phyloP scores from a whole-genome alignment of 30 jellyfish, hydroid and myxozoan species.

The Aurelia coerulea region DNA sequence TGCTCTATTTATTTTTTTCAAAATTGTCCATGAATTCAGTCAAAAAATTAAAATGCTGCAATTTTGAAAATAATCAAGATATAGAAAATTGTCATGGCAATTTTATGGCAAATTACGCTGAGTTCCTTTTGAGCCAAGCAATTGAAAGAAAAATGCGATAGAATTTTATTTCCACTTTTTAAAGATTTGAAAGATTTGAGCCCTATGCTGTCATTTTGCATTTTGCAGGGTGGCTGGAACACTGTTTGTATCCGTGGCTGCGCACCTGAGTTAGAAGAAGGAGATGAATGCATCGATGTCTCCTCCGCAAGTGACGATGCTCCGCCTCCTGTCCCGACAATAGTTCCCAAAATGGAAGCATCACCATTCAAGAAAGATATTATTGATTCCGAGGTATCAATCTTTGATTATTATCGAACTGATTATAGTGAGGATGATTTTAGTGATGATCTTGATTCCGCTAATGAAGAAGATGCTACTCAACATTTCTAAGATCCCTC shows the following conservation, averaged over 20 bases:
- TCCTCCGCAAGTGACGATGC: not conserved
- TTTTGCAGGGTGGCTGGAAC: conserved; percentile 77
- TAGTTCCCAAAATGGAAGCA: not conserved
- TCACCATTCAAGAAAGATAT: conserved; percentile 19
- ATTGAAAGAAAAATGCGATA: too few species aligned
- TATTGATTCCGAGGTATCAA: not conserved
- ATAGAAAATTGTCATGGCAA: too few species aligned
- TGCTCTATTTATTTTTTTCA: too few species aligned
- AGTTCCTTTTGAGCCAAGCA: too few species aligned
- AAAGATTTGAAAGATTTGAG: too few species aligned
- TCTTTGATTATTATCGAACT: conserved; percentile 13
- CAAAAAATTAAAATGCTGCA: too few species aligned
- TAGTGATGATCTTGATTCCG: conserved; percentile 6
- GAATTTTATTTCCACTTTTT: too few species aligned
- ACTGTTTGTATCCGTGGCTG: conserved; percentile 78
- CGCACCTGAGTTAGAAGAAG: conserved; percentile 54
- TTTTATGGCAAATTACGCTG: too few species aligned
- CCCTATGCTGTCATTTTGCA: too few species aligned
- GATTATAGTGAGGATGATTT: not conserved
- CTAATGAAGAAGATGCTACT: conserved; percentile 3
- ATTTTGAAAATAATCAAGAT: too few species aligned
- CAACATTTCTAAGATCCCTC: too few species aligned
- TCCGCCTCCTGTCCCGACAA: not conserved
- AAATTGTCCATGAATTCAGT: too few species aligned
- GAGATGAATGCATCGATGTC: conserved; percentile 57